A percentile compares a stretch with the other conserved stretches of the same genome.
Evolutionary conservation across 2,797 vertebrate genomes (phyloP).

Genomic region (Urocyon cinereoargenteus): DNA sequence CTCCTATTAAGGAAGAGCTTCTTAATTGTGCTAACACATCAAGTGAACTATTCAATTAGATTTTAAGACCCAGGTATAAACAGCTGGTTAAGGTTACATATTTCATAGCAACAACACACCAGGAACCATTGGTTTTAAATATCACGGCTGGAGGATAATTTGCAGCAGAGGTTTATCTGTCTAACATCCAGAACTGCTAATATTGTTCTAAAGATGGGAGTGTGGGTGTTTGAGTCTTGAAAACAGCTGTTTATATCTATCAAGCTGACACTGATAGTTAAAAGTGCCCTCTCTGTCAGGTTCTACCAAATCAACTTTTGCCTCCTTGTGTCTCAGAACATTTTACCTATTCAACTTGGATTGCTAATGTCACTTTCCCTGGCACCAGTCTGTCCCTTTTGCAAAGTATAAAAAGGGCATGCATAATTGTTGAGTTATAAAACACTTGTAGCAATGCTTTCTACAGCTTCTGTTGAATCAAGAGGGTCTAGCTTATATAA

Average conservation of each 20-base stretch:
- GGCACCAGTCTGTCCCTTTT: constrained; percentile 67
- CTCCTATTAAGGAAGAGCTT: constrained; percentile 13
- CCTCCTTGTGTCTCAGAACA: constrained; percentile 47
- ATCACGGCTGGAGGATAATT: constrained; percentile 74
- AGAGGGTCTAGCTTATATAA: constrained; percentile 15
- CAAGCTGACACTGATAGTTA: constrained; percentile 46
- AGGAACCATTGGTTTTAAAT: constrained; percentile 69
- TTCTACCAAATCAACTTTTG: constrained; percentile 77
- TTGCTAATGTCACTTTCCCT: constrained; percentile 77
- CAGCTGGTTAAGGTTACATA: constrained; percentile 53
- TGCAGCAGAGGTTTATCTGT: constrained; percentile 76
- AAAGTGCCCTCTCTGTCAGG: constrained; percentile 68
- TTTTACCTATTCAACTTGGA: constrained; percentile 73
- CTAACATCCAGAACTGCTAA: constrained; percentile 77
- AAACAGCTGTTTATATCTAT: constrained; percentile 70
- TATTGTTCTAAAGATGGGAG: constrained; percentile 76
- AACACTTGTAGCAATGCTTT: not conserved
- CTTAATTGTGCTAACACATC: constrained; percentile 8
- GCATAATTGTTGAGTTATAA: constrained; percentile 47
- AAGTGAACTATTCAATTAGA: constrained; percentile 47
- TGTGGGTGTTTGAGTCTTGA: constrained; percentile 71
- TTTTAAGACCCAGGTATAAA: constrained; percentile 52
- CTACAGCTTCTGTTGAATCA: constrained; percentile 24
- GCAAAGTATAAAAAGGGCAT: constrained; percentile 55
- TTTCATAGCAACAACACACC: constrained; percentile 59